These are phyloP conservation scores for Harpalus rufipes DNA, from an alignment of 2,888 invertebrate species.

Conservation along the genomic window DNA sequence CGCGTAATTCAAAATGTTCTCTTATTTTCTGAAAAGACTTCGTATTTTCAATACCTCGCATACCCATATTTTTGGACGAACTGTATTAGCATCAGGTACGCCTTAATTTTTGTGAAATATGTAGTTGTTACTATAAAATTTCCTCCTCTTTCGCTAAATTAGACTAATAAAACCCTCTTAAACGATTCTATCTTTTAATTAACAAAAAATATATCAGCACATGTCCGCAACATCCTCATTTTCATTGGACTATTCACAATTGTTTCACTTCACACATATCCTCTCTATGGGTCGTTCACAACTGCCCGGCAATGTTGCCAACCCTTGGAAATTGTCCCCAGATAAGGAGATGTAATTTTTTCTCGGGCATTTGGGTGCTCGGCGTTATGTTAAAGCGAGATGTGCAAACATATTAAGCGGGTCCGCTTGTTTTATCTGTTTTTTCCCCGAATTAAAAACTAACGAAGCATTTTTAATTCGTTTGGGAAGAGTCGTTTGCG, in stretches of 20 bases:
- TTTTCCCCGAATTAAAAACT: constrained; percentile 66
- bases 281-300: constrained; percentile 14
- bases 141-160: neutral
- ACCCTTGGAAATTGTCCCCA: neutral
- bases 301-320: neutral
- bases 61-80: no score
- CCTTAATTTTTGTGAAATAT: no score
- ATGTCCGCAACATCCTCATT: constrained; percentile 22
- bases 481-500: constrained; percentile 59
- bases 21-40: no score
- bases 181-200: constrained; percentile 36
- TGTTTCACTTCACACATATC: constrained; percentile 14
- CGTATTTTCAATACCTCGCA: no score
- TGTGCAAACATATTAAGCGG: constrained; percentile 61
- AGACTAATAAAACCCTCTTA: neutral
- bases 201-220: constrained; percentile 33
- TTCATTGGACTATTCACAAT: constrained; percentile 12
- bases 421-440: constrained; percentile 46
- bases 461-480: constrained; percentile 67
- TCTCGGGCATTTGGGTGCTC: constrained; percentile 38
- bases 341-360: constrained; percentile 66
- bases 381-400: constrained; percentile 50
- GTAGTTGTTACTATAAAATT: no score
- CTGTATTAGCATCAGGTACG: no score
- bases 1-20: no score